A percentile compares a stretch with the other conserved stretches of the same genome.
Evolutionary conservation across 2,113 vertebrate genomes (phyloP).

Genomic region (Mormyrus lacerda): DNA sequence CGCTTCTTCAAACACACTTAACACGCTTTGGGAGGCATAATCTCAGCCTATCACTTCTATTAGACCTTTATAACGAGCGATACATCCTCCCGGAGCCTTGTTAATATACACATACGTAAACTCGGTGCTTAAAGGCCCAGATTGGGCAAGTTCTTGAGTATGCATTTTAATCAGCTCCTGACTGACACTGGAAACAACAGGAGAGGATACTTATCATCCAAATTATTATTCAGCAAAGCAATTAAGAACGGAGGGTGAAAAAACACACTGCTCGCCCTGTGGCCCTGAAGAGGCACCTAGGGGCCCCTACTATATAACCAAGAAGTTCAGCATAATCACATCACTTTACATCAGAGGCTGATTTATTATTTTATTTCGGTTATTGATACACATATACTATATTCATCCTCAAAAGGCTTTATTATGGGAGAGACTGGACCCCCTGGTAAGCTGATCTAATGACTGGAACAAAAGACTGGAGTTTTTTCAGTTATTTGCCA

Average conservation of each 20-base stretch:
- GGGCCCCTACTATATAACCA: background rate
- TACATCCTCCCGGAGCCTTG: background rate
- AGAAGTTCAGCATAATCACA: background rate
- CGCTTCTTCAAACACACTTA: background rate
- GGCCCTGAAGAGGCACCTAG: background rate
- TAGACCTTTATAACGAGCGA: background rate
- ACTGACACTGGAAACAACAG: background rate
- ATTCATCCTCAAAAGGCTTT: background rate
- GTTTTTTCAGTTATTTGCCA: background rate
- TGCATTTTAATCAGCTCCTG: background rate
- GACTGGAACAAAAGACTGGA: conserved; percentile 24
- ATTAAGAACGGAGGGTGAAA: conserved; percentile 1
- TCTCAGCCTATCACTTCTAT: background rate
- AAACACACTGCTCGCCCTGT: background rate
- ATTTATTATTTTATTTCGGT: conserved; percentile 5
- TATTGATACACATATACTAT: background rate
- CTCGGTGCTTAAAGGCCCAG: background rate
- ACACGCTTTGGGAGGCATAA: background rate
- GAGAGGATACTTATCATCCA: background rate
- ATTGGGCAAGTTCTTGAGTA: background rate
- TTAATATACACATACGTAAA: background rate
- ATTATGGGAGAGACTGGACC: conserved; percentile 8
- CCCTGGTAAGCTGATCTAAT: conserved; percentile 32
- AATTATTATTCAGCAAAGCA: conserved; percentile 7
- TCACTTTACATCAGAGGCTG: background rate